Percentiles rank a stretch among this genome's conserved stretches.
Conservation (phyloP, 2,797 vertebrate species). For the Tolypeutes matacus region DNA sequence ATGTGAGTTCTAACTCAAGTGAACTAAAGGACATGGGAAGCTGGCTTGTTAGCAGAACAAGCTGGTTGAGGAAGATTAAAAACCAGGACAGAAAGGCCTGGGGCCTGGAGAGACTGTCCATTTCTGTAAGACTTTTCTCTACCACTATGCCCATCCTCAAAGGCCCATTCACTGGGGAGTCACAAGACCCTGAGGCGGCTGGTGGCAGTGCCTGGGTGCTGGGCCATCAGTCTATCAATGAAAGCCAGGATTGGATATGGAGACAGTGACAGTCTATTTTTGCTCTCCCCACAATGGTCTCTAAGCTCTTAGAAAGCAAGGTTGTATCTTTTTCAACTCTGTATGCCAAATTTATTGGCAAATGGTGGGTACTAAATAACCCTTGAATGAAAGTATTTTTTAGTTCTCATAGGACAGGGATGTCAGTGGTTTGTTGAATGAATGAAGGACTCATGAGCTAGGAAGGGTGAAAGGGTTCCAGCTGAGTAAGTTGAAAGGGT, state of each 20-base stretch:
- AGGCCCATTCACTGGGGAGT: neutral
- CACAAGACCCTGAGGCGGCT: neutral
- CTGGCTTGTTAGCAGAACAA: neutral
- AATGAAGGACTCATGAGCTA: neutral
- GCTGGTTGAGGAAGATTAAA: neutral
- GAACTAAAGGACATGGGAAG: neutral
- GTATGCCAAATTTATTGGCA: neutral
- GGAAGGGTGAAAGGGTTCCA: neutral
- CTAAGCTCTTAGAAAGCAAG: neutral
- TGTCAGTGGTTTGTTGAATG: neutral
- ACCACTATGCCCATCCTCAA: accelerated
- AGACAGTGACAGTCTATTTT: accelerated
- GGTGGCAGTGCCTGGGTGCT: neutral
- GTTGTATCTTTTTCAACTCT: neutral
- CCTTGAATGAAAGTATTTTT: neutral
- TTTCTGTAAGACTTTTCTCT: neutral
- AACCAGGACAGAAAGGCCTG: neutral
- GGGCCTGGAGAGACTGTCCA: accelerated
- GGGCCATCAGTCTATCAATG: neutral
- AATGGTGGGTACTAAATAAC: neutral
- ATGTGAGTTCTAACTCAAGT: neutral
- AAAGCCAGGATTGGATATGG: neutral
- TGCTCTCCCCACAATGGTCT: neutral
- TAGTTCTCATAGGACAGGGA: neutral
- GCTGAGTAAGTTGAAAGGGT: neutral